Conservation (phyloP, 2,113 vertebrate genomes). For the Merops nubicus region DNA sequence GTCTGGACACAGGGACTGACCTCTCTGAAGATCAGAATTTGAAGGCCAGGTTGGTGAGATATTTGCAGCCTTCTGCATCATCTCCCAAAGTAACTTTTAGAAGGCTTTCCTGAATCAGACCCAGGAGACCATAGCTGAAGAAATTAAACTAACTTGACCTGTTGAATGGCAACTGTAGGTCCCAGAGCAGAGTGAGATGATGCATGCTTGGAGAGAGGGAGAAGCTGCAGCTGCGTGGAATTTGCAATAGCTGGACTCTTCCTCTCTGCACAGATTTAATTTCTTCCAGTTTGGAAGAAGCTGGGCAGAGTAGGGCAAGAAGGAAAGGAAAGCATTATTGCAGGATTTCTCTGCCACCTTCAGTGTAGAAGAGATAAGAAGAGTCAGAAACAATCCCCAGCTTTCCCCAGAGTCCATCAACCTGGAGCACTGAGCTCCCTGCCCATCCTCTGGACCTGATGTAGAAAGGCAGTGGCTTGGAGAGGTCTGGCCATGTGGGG, state of each 20-base stretch:
- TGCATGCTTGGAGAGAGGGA: not conserved
- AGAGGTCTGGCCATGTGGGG: not conserved
- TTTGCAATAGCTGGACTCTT: not conserved
- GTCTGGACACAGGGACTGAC: not conserved
- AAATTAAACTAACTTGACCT: not conserved
- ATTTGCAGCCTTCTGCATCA: not conserved
- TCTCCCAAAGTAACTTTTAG: not conserved
- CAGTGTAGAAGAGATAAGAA: not conserved
- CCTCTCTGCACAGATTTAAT: not conserved
- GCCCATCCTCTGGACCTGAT: not conserved
- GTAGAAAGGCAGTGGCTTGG: not conserved
- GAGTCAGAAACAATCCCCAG: not conserved
- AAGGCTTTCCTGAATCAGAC: not conserved
- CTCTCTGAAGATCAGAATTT: not conserved
- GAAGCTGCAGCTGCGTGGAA: fast-evolving
- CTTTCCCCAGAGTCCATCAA: not conserved
- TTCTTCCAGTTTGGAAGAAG: not conserved
- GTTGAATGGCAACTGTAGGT: not conserved
- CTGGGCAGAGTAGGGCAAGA: not conserved
- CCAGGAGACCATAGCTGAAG: not conserved
- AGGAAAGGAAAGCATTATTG: not conserved
- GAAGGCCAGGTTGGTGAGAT: not conserved
- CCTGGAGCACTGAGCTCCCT: not conserved
- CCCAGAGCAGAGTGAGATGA: not conserved
- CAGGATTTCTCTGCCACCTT: not conserved